phyloP scores from a whole-genome alignment of 2,888 invertebrate genomes.

The Caenorhabditis sp. region DNA sequence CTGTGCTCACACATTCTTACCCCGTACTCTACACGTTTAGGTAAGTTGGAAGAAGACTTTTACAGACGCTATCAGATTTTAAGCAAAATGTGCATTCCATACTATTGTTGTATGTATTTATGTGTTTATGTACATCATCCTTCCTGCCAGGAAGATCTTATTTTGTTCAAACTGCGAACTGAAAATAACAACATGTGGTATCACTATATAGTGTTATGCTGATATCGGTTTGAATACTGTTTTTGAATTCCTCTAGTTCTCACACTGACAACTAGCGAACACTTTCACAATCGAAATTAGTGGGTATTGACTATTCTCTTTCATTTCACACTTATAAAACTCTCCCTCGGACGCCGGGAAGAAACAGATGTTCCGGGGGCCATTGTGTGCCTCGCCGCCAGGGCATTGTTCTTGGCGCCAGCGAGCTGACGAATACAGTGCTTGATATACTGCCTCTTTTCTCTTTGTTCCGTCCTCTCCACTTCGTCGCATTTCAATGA shows the following conservation, averaged over 20 bases:
- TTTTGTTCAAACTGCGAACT: constrained; percentile 13
- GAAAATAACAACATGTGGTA: constrained; percentile 11
- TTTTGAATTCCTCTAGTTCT: constrained; percentile 18
- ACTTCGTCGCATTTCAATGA: background rate
- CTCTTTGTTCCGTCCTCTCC: background rate
- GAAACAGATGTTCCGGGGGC: too few species aligned
- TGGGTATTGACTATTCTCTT: background rate
- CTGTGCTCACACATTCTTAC: constrained; percentile 33
- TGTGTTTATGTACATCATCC: too few species aligned
- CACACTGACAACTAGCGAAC: background rate
- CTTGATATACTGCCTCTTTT: constrained; percentile 50
- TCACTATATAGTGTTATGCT: constrained; percentile 32
- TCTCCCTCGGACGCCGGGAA: too few species aligned
- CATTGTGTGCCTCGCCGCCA: background rate
- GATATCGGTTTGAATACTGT: constrained; percentile 5
- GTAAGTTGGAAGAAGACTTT: constrained; percentile 15
- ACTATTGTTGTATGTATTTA: too few species aligned
- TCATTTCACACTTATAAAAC: background rate
- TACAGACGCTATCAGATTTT: too few species aligned
- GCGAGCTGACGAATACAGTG: constrained; percentile 40
- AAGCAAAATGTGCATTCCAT: too few species aligned
- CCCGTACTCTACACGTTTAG: constrained; percentile 38
- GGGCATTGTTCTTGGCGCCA: constrained; percentile 44
- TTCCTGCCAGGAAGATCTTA: constrained; percentile 27
- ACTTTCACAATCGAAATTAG: background rate